Conservation (phyloP, 2,888 invertebrate genomes). For the Hecatera dysodea region DNA sequence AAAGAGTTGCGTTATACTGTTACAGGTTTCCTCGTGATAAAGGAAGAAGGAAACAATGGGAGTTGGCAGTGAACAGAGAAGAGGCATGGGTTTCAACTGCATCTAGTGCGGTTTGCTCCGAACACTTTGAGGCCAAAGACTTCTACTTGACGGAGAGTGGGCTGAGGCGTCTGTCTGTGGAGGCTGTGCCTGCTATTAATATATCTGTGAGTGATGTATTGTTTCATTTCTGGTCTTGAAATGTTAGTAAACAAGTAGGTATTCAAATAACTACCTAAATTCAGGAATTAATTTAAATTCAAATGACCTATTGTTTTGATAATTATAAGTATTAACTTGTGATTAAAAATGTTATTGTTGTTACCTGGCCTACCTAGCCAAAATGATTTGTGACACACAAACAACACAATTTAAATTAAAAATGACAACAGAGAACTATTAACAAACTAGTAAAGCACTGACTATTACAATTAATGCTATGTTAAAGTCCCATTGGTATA, state of each 20-base stretch:
- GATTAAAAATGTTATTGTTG: not conserved
- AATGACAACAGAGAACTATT: too few species aligned
- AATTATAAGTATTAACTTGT: not conserved
- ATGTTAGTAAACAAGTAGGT: not conserved
- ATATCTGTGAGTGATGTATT: conserved; percentile 79
- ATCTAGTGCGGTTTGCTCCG: conserved; percentile 83
- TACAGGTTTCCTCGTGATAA: conserved; percentile 81
- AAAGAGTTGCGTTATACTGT: not conserved
- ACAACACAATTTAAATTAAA: too few species aligned
- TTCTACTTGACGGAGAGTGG: conserved; percentile 84
- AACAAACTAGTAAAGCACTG: too few species aligned
- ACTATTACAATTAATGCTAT: too few species aligned
- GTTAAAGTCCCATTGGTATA: too few species aligned
- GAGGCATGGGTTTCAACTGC: conserved; percentile 78
- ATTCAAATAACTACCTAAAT: not conserved
- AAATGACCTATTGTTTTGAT: not conserved
- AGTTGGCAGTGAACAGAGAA: conserved; percentile 81
- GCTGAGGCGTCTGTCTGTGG: conserved; percentile 75
- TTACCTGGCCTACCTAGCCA: too few species aligned
- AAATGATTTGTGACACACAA: too few species aligned
- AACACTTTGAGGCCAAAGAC: conserved; percentile 80
- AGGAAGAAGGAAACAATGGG: conserved; percentile 80
- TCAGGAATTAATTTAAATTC: not conserved
- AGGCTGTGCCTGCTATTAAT: conserved; percentile 81
- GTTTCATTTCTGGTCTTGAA: not conserved